Evolutionary conservation across 2,888 invertebrate genomes (phyloP), one percentile per base, ranked within the genome.

Genomic region (Agrotis ipsilon): DNA sequence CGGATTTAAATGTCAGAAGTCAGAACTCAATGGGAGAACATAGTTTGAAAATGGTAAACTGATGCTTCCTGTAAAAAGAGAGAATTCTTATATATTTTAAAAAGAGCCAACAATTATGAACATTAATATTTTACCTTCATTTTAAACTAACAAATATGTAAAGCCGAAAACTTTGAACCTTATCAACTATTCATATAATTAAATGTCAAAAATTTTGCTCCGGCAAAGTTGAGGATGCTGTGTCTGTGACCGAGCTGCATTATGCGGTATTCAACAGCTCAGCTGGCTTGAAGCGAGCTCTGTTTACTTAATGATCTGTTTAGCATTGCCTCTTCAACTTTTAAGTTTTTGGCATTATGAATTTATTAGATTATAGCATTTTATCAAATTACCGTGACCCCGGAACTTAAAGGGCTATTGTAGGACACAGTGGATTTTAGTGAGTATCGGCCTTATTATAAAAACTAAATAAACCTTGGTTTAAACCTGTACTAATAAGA

Each of bases 171-270:
- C 51, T 66, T 59, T 43, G 11, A 48, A 62, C 54, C 52, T 66
- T 51, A 58, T 69, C 21, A 69, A 71, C 49, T 73, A 77, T 84
- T 81, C 69, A 64, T 60, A 46, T 68, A 64, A 68, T 78, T 72
- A 72, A 71, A 74, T 63, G 45, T 65, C 62, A 59, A 59, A 71
- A 77, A 67, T 68, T 45, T 39, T 19, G 46, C 16, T 67, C 32
- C 54, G 27, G 39, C 68, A 27, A 43, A 62, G 54, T 16, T 58
- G 51, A 45, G 58, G 13, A 13, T 18, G 32, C 18, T 1, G 16
- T 19, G 19, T n/a, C 21, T 65, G 32, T 51, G n/a, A 19, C 39
- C 13, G 57, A 3, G 45, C 24, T 54, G 54, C 68, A 61, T 74
- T 57, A 52, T 57, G 27, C 55, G 32, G 57, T 27, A 13, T 6